Evolutionary conservation across 2,888 invertebrate genomes (phyloP), one percentile per base, ranked within the genome.

Genomic region (Lycaena phlaeas): DNA sequence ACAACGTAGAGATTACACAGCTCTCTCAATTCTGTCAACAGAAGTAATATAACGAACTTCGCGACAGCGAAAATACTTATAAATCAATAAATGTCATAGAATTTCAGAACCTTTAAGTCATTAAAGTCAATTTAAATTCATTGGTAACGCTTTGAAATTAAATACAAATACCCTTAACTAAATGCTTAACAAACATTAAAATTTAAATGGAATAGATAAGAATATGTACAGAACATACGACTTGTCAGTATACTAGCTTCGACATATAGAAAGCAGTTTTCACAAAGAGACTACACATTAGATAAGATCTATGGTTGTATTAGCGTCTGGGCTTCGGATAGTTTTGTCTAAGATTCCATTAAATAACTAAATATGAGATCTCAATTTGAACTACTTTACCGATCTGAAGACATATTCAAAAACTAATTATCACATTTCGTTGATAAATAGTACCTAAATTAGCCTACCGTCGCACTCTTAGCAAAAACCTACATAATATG

Each of bases 321-420:
- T 79, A 81, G 79, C 81, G 64, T 81, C 78, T 79, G 75, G 78
- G 79, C 81, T 79, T 79, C 70, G 62, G 68, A 69, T 74, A n/a
- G 72, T 40, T 40, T 34, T 72, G 74, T 65, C 71, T 78, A 72
- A 75, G 64, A 66, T 69, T 75, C 74, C 61, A 66, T 77, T 70
- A 67, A 69, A 64, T 72, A 76, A 65, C 71, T 79, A 81, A 67
- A 61, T 69, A 69, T 84, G 84, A 84, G 84, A 84, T 84, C 84
- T 78, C 64, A 73, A 73, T 79, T 82, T 82, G 78, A 82, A 82
- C 82, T 81, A 72, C 72, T 64, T 62, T 73, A 63, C 72, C 62
- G 65, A 67, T 55, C 59, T 67, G 69, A 66, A 68, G 52, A 61
- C 49, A 50, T 59, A 61, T 68, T 69, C 72, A 68, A 55, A 70